Percentiles rank a stretch among this genome's conserved stretches.
phyloP scores from a whole-genome alignment of 1,140 invertebrate species.

The Drosophila pachea region DNA sequence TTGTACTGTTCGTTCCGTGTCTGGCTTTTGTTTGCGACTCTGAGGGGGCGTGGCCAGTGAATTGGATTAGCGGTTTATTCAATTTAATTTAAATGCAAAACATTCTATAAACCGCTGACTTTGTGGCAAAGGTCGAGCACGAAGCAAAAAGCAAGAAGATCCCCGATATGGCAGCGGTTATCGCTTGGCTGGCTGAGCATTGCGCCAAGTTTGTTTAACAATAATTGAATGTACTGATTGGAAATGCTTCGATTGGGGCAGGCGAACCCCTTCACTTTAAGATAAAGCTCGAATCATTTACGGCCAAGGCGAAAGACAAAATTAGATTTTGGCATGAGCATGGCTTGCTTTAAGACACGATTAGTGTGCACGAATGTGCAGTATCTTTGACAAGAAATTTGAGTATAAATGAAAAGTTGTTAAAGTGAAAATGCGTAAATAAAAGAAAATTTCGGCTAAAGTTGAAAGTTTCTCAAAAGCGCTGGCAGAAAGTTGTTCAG shows the following conservation, averaged over 20 bases:
- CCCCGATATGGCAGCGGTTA: neutral
- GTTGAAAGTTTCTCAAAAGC: too few relatives aligned
- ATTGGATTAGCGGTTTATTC: conserved; percentile 71
- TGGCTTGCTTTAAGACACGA: neutral
- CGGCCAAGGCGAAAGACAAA: neutral
- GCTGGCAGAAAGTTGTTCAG: too few relatives aligned
- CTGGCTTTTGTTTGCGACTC: conserved; percentile 42
- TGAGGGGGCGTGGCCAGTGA: conserved; percentile 33
- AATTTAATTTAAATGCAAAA: conserved; percentile 74
- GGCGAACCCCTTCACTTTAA: neutral
- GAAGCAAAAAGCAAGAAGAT: conserved; percentile 16
- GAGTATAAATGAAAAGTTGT: too few relatives aligned
- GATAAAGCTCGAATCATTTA: neutral
- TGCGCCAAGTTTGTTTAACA: conserved; percentile 16
- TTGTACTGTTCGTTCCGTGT: conserved; percentile 22
- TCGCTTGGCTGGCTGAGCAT: conserved; percentile 7
- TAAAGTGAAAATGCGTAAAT: too few relatives aligned
- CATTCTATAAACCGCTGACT: conserved; percentile 58
- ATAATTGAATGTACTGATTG: conserved; percentile 15
- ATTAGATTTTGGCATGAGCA: neutral
- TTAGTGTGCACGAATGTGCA: too few relatives aligned
- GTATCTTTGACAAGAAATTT: too few relatives aligned
- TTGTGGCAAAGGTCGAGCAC: conserved; percentile 20
- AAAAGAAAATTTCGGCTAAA: too few relatives aligned
- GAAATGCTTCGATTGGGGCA: neutral